These are phyloP conservation scores for Lates calcarifer DNA, from an alignment of 2,113 vertebrate species.

Conservation along the genomic window DNA sequence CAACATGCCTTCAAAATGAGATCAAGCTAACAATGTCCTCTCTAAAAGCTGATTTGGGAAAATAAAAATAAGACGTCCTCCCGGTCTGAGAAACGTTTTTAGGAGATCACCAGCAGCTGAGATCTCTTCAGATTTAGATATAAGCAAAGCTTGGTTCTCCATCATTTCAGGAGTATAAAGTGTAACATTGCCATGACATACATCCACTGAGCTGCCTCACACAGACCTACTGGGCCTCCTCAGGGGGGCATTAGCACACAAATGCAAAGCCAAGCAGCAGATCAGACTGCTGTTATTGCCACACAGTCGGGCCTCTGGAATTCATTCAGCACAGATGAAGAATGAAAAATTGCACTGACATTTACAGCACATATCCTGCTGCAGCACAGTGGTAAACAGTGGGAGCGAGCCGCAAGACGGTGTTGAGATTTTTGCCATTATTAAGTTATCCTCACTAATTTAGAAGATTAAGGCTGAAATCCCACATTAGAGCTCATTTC, in stretches of 20 bases:
- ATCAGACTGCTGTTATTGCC: constrained; percentile 22
- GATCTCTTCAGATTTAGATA: not conserved
- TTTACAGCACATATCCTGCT: not conserved
- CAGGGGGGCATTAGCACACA: constrained; percentile 43
- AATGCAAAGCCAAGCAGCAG: constrained; percentile 32
- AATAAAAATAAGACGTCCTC: no score
- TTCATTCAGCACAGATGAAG: constrained; percentile 21
- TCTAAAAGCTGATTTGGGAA: no score
- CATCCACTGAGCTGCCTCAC: constrained; percentile 16
- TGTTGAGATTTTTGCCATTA: constrained; percentile 18
- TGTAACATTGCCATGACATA: constrained; percentile 27
- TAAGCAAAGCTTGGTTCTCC: not conserved
- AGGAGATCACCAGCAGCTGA: not conserved
- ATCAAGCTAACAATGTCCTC: no score
- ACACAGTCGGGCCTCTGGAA: constrained; percentile 31
- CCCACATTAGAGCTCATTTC: constrained; percentile 17
- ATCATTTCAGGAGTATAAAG: constrained; percentile 6
- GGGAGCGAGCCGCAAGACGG: not conserved
- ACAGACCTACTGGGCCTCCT: constrained; percentile 18
- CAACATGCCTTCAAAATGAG: no score
- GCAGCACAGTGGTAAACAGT: constrained; percentile 20
- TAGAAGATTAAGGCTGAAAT: constrained; percentile 35
- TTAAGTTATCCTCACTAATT: constrained; percentile 40
- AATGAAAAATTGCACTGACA: constrained; percentile 44
- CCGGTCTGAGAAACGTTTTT: no score